These are phyloP conservation scores for Vannuccia rotundouncinata DNA, from an alignment of 2,888 invertebrate genomes.

Conservation along the genomic window DNA sequence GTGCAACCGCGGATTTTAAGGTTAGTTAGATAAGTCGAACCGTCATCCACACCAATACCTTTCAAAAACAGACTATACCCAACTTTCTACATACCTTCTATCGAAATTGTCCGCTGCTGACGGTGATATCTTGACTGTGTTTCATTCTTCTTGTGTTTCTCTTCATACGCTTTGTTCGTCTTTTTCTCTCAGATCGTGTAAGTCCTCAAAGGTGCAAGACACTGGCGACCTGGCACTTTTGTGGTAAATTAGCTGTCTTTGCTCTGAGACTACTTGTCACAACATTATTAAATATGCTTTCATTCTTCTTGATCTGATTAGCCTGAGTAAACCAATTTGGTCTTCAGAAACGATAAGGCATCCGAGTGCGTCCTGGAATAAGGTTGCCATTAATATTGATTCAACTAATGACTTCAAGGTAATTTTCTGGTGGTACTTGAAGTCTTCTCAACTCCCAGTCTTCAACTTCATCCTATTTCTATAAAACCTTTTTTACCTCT, in stretches of 20 bases:
- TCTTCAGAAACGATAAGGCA: not conserved
- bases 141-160: not conserved
- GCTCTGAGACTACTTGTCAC: not conserved
- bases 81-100: too few relatives aligned
- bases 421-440: not conserved
- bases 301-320: not conserved
- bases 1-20: not conserved
- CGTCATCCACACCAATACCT: too few relatives aligned
- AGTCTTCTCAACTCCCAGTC: not conserved
- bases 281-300: not conserved
- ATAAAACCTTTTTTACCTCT: not conserved
- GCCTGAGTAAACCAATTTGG: conserved; percentile 27
- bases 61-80: too few relatives aligned
- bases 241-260: not conserved
- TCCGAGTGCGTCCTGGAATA: not conserved
- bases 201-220: conserved; percentile 9
- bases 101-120: not conserved
- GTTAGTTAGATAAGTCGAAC: too few relatives aligned
- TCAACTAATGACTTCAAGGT: conserved; percentile 31
- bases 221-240: conserved; percentile 31
- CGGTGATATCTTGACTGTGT: not conserved
- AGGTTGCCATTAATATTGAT: not conserved
- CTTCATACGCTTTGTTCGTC: not conserved
- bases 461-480: not conserved
- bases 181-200: conserved; percentile 31